phyloP scores from a whole-genome alignment of 2,113 vertebrate genomes.

The Ictalurus furcatus region DNA sequence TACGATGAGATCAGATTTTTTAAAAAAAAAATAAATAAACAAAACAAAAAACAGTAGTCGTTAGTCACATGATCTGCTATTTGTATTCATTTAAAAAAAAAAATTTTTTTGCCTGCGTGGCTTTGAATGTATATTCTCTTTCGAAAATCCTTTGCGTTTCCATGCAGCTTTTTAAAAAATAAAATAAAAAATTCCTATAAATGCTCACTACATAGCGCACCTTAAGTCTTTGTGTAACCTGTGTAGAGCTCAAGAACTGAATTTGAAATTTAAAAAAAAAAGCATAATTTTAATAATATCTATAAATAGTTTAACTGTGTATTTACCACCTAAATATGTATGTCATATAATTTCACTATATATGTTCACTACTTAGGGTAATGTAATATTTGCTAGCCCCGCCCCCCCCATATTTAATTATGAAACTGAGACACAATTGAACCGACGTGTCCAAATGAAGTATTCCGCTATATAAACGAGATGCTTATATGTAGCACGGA shows the following conservation, averaged over 20 bases:
- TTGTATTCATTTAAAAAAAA: too few relatives aligned
- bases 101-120: too few relatives aligned
- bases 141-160: not conserved
- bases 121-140: too few relatives aligned
- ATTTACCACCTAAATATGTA: not conserved
- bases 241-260: not conserved
- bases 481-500: not conserved
- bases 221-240: not conserved
- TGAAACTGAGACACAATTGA: not conserved
- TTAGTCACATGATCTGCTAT: too few relatives aligned
- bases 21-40: too few relatives aligned
- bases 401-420: not conserved
- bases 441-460: not conserved
- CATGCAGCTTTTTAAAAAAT: not conserved
- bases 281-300: not conserved
- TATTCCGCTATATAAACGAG: not conserved
- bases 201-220: not conserved
- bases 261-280: too few relatives aligned
- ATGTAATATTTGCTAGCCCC: not conserved
- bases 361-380: too few relatives aligned
- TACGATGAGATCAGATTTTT: too few relatives aligned
- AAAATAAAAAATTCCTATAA: not conserved
- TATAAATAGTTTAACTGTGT: not conserved
- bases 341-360: too few relatives aligned
- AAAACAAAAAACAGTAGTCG: too few relatives aligned